Percentiles rank a stretch among this genome's conserved stretches.
Evolutionary conservation across 2,797 vertebrate genomes (phyloP).

Genomic region (Phoxinus dragarum): DNA sequence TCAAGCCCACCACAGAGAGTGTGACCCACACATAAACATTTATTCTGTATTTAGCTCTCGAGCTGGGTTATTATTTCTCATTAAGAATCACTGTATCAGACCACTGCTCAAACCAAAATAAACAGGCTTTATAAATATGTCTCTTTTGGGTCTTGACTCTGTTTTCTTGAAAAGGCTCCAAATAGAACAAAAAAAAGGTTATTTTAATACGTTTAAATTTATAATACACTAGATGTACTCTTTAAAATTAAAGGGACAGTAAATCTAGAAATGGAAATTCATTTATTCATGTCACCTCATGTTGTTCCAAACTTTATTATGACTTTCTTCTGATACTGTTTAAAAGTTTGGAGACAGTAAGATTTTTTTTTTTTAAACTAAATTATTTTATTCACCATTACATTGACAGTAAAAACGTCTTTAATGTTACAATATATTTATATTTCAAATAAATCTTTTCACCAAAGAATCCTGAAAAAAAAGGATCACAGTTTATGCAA

Average conservation of each 20-base stretch:
- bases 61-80: conserved; percentile 50
- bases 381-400: background rate
- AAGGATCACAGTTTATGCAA: background rate
- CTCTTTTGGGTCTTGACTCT: conserved; percentile 21
- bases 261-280: background rate
- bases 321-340: background rate
- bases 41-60: conserved; percentile 32
- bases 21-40: conserved; percentile 54
- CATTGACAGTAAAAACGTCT: background rate
- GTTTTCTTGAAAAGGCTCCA: background rate
- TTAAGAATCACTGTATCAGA: conserved; percentile 34
- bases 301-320: background rate
- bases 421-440: background rate
- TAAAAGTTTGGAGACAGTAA: background rate
- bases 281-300: background rate
- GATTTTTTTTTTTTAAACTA: background rate
- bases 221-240: background rate
- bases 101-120: conserved; percentile 23
- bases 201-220: conserved; percentile 9
- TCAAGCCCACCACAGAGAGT: conserved; percentile 72
- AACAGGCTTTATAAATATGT: conserved; percentile 35
- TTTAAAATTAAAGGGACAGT: background rate
- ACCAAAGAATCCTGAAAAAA: background rate
- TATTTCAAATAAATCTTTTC: background rate
- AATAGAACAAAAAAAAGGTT: background rate